Percentiles rank a stretch among this genome's conserved stretches.
Evolutionary conservation across 35 echinoderm and acorn worm genomes (phyloP).

Genomic region (Lytechinus variegatus): DNA sequence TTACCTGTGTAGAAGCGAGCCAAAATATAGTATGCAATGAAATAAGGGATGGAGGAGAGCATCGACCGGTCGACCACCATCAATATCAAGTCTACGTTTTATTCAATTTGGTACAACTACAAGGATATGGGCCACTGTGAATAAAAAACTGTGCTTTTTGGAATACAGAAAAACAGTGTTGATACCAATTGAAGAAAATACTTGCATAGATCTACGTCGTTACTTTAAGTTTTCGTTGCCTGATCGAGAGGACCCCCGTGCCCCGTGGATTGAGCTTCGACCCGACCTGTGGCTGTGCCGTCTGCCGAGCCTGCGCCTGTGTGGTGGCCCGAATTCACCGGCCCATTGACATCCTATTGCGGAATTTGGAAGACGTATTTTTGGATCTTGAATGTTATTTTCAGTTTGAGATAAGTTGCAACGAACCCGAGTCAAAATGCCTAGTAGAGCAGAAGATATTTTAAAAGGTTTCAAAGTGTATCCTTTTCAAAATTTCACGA

Average conservation of each 20-base stretch:
- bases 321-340: neutral
- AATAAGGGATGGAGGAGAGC: neutral
- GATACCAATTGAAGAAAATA: neutral
- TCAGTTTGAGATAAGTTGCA: neutral
- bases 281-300: neutral
- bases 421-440: slow-evolving; percentile 59
- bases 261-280: neutral
- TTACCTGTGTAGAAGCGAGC: neutral
- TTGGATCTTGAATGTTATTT: neutral
- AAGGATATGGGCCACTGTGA: neutral
- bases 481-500: slow-evolving; percentile 80
- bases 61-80: too few species aligned
- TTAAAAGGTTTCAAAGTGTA: slow-evolving; percentile 90
- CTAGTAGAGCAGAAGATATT: slow-evolving; percentile 79
- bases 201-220: neutral
- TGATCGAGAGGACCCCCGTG: neutral
- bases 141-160: neutral
- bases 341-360: neutral
- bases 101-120: neutral
- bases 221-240: neutral
- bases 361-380: neutral
- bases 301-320: neutral
- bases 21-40: neutral
- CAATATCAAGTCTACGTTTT: neutral
- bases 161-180: neutral